These are phyloP conservation scores for Dicycla oo DNA, from an alignment of 2,888 invertebrate species.

Conservation along the genomic window DNA sequence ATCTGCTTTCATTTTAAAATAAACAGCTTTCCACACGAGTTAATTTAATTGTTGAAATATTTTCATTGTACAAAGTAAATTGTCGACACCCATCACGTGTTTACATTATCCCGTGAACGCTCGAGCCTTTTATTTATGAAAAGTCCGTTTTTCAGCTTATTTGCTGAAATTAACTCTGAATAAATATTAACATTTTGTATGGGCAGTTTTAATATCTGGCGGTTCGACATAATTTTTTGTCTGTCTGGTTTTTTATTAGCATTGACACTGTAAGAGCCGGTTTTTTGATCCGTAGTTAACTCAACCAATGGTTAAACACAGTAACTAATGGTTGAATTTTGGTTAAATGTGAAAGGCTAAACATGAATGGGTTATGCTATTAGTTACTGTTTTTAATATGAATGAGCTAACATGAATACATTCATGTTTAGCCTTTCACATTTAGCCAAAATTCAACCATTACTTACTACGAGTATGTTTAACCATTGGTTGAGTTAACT, in stretches of 20 bases:
- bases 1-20: slow-evolving; percentile 29
- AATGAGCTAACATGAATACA: too few relatives aligned
- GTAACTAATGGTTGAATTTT: too few relatives aligned
- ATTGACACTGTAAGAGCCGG: too few relatives aligned
- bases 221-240: not conserved
- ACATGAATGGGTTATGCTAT: too few relatives aligned
- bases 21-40: slow-evolving; percentile 26
- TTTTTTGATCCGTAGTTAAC: too few relatives aligned
- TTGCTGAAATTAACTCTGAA: slow-evolving; percentile 51
- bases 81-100: slow-evolving; percentile 54
- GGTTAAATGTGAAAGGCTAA: too few relatives aligned
- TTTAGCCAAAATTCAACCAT: too few relatives aligned
- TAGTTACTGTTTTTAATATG: too few relatives aligned
- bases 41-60: slow-evolving; percentile 52
- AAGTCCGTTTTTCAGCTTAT: slow-evolving; percentile 51
- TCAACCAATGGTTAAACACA: too few relatives aligned
- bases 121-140: slow-evolving; percentile 50
- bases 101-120: slow-evolving; percentile 24
- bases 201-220: slow-evolving; percentile 1
- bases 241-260: not conserved
- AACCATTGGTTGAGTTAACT: too few relatives aligned
- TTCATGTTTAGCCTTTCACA: too few relatives aligned
- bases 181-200: slow-evolving; percentile 39
- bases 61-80: slow-evolving; percentile 50
- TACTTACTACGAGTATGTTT: too few relatives aligned